Percentiles rank a stretch among this genome's conserved stretches.
Evolutionary conservation across 2,113 vertebrate species (phyloP).

Genomic region (Campylomormyrus tamandua): DNA sequence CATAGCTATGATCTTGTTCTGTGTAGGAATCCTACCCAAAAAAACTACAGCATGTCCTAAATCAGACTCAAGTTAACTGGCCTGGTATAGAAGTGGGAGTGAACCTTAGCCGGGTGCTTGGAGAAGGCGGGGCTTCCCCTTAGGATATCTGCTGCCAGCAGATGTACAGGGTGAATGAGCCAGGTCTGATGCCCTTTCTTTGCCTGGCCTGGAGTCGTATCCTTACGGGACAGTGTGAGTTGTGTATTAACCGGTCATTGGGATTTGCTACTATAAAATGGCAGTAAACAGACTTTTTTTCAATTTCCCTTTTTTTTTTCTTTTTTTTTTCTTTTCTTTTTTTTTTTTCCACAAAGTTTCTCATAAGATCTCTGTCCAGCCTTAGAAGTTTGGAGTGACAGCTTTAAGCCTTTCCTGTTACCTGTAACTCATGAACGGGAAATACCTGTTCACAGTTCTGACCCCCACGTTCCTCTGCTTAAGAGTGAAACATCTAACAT

Average conservation of each 20-base stretch:
- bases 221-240: not conserved
- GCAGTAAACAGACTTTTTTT: not conserved
- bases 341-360: not conserved
- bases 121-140: not conserved
- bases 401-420: not conserved
- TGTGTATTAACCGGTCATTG: not conserved
- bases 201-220: not conserved
- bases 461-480: not conserved
- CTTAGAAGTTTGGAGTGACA: not conserved
- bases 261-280: not conserved
- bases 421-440: not conserved
- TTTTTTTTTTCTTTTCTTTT: no score
- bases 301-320: not conserved
- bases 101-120: not conserved
- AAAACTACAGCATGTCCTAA: not conserved
- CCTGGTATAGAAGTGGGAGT: not conserved
- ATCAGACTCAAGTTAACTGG: not conserved
- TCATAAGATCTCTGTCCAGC: not conserved
- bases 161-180: not conserved
- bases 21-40: not conserved
- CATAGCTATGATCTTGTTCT: not conserved
- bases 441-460: not conserved
- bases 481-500: not conserved
- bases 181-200: not conserved
- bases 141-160: not conserved